A percentile compares a stretch with the other conserved stretches of the same genome.
phyloP scores from a whole-genome alignment of 1,140 invertebrate genomes.

The Drosophila orosa region DNA sequence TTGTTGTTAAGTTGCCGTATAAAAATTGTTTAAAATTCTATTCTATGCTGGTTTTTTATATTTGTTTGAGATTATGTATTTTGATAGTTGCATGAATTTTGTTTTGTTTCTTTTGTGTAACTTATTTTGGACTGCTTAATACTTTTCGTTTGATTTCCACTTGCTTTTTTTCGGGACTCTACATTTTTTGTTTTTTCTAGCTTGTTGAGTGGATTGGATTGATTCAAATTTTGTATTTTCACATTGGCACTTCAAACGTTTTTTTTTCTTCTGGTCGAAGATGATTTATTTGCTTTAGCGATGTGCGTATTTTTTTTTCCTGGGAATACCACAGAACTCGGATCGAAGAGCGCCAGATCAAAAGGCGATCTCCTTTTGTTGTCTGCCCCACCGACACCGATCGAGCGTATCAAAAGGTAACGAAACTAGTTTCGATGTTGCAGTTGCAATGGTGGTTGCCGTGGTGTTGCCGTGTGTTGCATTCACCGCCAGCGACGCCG shows the following conservation, averaged over 20 bases:
- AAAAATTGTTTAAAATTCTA: slow-evolving; percentile 55
- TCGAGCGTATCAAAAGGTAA: slow-evolving; percentile 48
- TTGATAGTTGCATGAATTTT: slow-evolving; percentile 44
- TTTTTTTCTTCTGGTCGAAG: slow-evolving; percentile 22
- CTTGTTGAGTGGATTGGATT: slow-evolving; percentile 18
- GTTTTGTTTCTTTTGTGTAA: slow-evolving; percentile 23
- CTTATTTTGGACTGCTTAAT: slow-evolving; percentile 74
- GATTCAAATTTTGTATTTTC: slow-evolving; percentile 41
- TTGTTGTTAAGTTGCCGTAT: slow-evolving; percentile 46
- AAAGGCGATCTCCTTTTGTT: slow-evolving; percentile 50
- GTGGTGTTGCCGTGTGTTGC: slow-evolving; percentile 17
- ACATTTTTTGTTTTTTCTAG: slow-evolving; percentile 39
- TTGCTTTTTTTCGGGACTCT: slow-evolving; percentile 43
- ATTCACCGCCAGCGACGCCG: slow-evolving; percentile 51
- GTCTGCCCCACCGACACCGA: slow-evolving; percentile 27
- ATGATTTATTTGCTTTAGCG: slow-evolving; percentile 62
- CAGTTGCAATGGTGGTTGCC: slow-evolving; percentile 20
- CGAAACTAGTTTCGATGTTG: slow-evolving; percentile 68
- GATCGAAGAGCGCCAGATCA: slow-evolving; percentile 63
- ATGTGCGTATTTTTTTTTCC: slow-evolving; percentile 40
- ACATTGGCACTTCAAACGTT: slow-evolving; percentile 71
- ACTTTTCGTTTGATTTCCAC: slow-evolving; percentile 76
- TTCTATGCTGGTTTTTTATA: slow-evolving; percentile 13
- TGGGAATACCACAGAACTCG: slow-evolving; percentile 40
- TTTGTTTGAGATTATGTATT: slow-evolving; percentile 52